Conservation (phyloP, 2,113 vertebrate species). For the Malurus melanocephalus region DNA sequence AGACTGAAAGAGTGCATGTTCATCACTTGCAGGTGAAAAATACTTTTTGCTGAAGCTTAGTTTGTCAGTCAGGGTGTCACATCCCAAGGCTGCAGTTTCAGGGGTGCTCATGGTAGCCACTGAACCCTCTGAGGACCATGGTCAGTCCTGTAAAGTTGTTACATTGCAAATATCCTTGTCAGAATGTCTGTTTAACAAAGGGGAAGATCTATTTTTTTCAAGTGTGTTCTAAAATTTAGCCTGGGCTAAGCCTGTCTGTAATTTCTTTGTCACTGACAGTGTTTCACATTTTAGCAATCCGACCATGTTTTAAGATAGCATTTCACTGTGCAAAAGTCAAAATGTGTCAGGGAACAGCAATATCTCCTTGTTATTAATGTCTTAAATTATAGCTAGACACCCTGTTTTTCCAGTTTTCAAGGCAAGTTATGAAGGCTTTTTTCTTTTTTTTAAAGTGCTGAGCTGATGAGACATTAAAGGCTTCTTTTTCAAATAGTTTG, state of each 20-base stretch:
- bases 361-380: constrained; percentile 55
- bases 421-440: constrained; percentile 40
- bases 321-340: constrained; percentile 13
- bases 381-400: constrained; percentile 61
- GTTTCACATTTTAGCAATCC: background rate
- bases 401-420: constrained; percentile 77
- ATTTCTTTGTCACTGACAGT: background rate
- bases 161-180: background rate
- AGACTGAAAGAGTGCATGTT: background rate
- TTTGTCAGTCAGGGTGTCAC: background rate
- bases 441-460: constrained; percentile 14
- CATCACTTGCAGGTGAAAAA: background rate
- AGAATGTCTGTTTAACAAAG: background rate
- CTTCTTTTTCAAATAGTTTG: constrained; percentile 66
- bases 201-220: background rate
- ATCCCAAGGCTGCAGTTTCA: background rate
- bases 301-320: background rate
- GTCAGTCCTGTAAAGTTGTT: background rate
- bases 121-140: background rate
- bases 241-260: background rate
- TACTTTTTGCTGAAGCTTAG: background rate
- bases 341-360: constrained; percentile 54
- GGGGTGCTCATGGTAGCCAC: background rate
- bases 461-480: constrained; percentile 65
- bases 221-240: background rate